A percentile compares a stretch with the other conserved stretches of the same genome.
phyloP scores from a whole-genome alignment of 1,140 invertebrate genomes.

The Gyrodactylus bullatarudis region DNA sequence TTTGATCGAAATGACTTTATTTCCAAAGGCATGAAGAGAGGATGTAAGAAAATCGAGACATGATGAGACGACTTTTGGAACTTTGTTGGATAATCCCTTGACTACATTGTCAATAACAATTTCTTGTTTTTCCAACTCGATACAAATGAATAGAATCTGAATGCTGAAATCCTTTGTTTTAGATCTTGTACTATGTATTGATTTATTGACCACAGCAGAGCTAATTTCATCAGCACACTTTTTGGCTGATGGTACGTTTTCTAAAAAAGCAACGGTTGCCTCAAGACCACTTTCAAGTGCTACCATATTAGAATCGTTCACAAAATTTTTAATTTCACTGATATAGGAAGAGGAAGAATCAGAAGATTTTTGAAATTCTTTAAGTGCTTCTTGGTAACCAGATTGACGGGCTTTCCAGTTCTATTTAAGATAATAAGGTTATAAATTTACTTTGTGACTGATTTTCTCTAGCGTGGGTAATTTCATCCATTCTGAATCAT shows the following conservation, averaged over 20 bases:
- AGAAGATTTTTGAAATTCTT: conserved; percentile 35
- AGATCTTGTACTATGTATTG: conserved; percentile 49
- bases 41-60: conserved; percentile 37
- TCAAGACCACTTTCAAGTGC: conserved; percentile 81
- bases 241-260: conserved; percentile 33
- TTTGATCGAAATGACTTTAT: conserved; percentile 56
- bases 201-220: conserved; percentile 52
- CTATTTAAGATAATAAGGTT: no score
- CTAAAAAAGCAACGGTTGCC: conserved; percentile 48
- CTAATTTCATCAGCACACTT: conserved; percentile 49
- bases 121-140: conserved; percentile 80
- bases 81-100: conserved; percentile 61
- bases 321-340: conserved; percentile 70
- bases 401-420: conserved; percentile 63
- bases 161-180: conserved; percentile 60
- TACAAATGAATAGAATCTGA: conserved; percentile 57
- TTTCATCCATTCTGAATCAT: neutral
- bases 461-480: conserved; percentile 2
- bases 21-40: conserved; percentile 35
- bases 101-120: conserved; percentile 43
- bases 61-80: conserved; percentile 60
- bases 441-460: conserved; percentile 5
- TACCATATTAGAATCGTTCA: conserved; percentile 59
- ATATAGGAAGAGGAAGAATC: conserved; percentile 53
- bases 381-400: conserved; percentile 64